phyloP scores from a whole-genome alignment of 2,888 invertebrate genomes.

The Apodemia duryi region DNA sequence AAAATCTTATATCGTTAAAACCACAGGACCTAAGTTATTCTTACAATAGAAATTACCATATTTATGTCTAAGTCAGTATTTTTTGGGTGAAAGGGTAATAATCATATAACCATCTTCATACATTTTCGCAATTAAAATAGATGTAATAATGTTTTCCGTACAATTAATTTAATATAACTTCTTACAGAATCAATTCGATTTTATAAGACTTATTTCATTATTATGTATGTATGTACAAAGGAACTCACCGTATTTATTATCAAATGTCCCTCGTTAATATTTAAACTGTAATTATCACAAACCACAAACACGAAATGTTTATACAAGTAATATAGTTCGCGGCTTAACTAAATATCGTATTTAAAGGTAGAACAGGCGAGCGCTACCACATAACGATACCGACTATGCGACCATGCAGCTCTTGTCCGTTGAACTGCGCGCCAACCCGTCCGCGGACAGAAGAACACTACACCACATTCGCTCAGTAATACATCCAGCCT shows the following conservation, averaged over 20 bases:
- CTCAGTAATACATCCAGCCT: slow-evolving; percentile 31
- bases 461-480: slow-evolving; percentile 31
- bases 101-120: neutral
- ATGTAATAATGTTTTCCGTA: too few species aligned
- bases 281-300: slow-evolving; percentile 23
- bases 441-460: slow-evolving; percentile 45
- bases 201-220: too few species aligned
- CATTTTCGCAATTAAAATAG: neutral
- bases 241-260: slow-evolving; percentile 22
- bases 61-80: too few species aligned
- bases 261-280: slow-evolving; percentile 44
- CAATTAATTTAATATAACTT: too few species aligned
- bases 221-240: neutral
- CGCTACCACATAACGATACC: slow-evolving; percentile 53
- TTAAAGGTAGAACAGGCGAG: slow-evolving; percentile 26
- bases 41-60: too few species aligned
- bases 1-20: too few species aligned
- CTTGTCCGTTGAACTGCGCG: slow-evolving; percentile 70
- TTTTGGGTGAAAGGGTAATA: too few species aligned
- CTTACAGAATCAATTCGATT: too few species aligned
- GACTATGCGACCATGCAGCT: slow-evolving; percentile 67
- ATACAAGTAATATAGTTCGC: slow-evolving; percentile 33
- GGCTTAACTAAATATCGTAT: slow-evolving; percentile 26
- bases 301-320: slow-evolving; percentile 16
- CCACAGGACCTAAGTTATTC: too few species aligned